A percentile compares a stretch with the other conserved stretches of the same genome.
Conservation (phyloP, 2,888 invertebrate genomes). For the Rapana venosa region DNA sequence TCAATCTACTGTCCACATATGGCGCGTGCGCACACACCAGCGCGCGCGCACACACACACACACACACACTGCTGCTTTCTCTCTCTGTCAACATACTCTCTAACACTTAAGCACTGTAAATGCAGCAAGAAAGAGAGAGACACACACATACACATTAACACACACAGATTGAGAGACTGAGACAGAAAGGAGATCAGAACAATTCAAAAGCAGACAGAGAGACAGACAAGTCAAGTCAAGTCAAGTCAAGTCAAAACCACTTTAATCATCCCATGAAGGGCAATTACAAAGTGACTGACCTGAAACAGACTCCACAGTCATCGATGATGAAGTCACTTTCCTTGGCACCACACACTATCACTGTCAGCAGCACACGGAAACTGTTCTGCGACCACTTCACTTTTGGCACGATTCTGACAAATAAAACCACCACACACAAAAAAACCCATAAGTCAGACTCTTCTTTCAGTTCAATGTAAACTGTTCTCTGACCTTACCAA, state of each 20-base stretch:
- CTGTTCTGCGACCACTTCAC: conserved; percentile 68
- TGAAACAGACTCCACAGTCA: conserved; percentile 40
- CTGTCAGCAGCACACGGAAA: conserved; percentile 60
- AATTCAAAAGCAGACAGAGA: background rate
- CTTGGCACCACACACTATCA: conserved; percentile 59
- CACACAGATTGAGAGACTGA: too few species aligned
- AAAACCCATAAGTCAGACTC: too few species aligned
- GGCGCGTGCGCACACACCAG: background rate
- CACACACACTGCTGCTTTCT: background rate
- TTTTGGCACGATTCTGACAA: background rate
- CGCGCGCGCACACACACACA: background rate
- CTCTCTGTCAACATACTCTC: too few species aligned
- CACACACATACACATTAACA: too few species aligned
- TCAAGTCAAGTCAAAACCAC: too few species aligned
- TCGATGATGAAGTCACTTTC: conserved; percentile 50
- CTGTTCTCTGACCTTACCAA: too few species aligned
- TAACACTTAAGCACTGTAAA: too few species aligned
- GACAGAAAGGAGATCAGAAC: background rate
- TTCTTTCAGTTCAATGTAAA: too few species aligned
- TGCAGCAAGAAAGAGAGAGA: too few species aligned
- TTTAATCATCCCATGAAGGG: background rate
- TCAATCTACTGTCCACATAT: background rate
- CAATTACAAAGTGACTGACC: conserved; percentile 41
- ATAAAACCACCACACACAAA: background rate
- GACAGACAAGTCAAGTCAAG: too few species aligned